Percentiles rank a stretch among this genome's conserved stretches.
phyloP scores from a whole-genome alignment of 2,888 invertebrate genomes.

The Keiferia lycopersicella region DNA sequence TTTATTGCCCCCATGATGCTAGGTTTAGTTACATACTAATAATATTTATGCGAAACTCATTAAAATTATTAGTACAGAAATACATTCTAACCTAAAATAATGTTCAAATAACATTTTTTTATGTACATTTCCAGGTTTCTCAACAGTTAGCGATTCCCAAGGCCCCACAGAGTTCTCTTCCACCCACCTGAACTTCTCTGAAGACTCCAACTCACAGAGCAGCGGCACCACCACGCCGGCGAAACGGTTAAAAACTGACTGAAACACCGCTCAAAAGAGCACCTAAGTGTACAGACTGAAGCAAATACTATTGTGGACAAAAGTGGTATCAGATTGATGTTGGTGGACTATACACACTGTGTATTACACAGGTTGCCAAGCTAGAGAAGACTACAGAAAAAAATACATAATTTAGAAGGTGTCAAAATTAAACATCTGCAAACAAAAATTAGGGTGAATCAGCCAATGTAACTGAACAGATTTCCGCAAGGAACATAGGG shows the following conservation, averaged over 20 bases:
- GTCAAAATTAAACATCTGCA: too few relatives aligned
- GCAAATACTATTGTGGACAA: conserved; percentile 16
- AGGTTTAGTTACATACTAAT: background rate
- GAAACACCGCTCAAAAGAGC: conserved; percentile 48
- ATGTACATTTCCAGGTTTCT: conserved; percentile 85
- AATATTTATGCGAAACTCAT: background rate
- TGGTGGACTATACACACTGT: background rate
- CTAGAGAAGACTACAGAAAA: conserved; percentile 9
- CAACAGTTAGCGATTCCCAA: conserved; percentile 94
- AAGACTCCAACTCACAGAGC: conserved; percentile 94
- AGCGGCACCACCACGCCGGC: conserved; percentile 87
- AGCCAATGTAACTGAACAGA: too few relatives aligned
- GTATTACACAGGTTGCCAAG: background rate
- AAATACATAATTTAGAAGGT: too few relatives aligned
- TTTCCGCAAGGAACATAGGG: background rate
- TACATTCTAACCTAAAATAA: background rate
- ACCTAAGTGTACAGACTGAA: conserved; percentile 4
- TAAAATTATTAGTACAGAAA: background rate
- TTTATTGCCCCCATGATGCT: conserved; percentile 6
- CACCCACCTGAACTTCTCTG: conserved; percentile 92
- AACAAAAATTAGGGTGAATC: too few relatives aligned
- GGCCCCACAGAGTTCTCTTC: conserved; percentile 93
- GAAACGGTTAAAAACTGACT: conserved; percentile 90
- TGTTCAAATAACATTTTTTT: background rate
- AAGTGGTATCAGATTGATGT: background rate